Evolutionary conservation across 2,113 vertebrate species (phyloP).

Genomic region (Oncorhynchus tshawytscha): DNA sequence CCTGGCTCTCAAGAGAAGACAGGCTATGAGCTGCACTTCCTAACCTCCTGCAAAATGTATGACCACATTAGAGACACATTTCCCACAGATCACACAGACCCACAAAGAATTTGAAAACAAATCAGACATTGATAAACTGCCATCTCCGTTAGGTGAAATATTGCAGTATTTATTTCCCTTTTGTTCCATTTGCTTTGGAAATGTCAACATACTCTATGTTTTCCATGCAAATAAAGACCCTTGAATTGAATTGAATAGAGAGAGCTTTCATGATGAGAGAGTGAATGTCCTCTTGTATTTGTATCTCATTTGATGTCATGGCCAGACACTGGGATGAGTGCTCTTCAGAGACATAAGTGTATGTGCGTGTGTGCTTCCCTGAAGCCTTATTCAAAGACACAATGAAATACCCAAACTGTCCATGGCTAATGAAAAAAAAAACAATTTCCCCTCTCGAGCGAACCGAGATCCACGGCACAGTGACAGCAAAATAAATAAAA

Average conservation of each 20-base stretch:
- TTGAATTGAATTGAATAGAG: not conserved
- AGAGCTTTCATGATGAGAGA: slow-evolving; percentile 39
- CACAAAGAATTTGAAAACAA: too few relatives aligned
- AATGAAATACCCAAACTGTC: slow-evolving; percentile 38
- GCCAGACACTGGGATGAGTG: not conserved
- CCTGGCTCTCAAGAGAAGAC: too few relatives aligned
- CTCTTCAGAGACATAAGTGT: not conserved
- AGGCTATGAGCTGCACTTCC: too few relatives aligned
- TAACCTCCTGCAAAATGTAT: too few relatives aligned
- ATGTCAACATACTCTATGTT: too few relatives aligned
- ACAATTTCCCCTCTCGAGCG: slow-evolving; percentile 49
- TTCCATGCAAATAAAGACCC: too few relatives aligned
- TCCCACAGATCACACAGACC: too few relatives aligned
- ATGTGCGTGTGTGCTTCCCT: not conserved
- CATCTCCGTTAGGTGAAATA: too few relatives aligned
- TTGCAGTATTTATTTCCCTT: too few relatives aligned
- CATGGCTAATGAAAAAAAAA: slow-evolving; percentile 54
- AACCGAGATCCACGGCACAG: not conserved
- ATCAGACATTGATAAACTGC: too few relatives aligned
- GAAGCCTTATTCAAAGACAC: slow-evolving; percentile 19
- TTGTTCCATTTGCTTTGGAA: too few relatives aligned
- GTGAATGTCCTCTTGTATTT: slow-evolving; percentile 47
- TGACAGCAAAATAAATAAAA: not conserved
- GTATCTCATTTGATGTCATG: slow-evolving; percentile 52
- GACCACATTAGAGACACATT: too few relatives aligned